phyloP scores from a whole-genome alignment of 2,797 vertebrate genomes.

The Tenualosa ilisha region DNA sequence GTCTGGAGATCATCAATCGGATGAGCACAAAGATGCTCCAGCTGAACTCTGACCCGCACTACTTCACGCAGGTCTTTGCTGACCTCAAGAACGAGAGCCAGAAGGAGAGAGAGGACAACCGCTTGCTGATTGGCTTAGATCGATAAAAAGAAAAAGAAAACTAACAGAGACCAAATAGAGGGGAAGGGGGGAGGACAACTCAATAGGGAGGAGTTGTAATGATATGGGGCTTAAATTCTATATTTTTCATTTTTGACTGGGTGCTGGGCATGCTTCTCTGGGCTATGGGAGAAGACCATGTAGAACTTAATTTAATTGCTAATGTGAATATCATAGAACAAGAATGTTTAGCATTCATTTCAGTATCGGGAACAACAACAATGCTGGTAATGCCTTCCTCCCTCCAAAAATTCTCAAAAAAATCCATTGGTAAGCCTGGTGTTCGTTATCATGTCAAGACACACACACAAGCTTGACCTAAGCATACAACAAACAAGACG shows the following conservation, averaged over 20 bases:
- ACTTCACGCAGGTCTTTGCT: conserved; percentile 95
- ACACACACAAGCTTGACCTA: too few species aligned
- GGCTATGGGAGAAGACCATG: not conserved
- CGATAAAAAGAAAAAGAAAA: conserved; percentile 74
- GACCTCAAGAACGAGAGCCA: conserved; percentile 92
- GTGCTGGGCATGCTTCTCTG: not conserved
- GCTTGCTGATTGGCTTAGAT: conserved; percentile 88
- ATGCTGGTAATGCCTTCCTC: not conserved
- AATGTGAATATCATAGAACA: not conserved
- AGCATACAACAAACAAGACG: not conserved
- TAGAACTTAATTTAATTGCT: not conserved
- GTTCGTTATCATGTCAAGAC: not conserved
- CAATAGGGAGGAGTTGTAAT: not conserved
- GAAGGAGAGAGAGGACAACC: conserved; percentile 87
- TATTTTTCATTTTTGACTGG: not conserved
- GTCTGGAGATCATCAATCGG: conserved; percentile 91
- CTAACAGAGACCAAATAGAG: conserved; percentile 24
- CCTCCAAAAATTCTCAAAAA: not conserved
- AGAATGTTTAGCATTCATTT: conserved; percentile 1
- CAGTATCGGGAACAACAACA: not conserved
- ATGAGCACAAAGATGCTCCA: conserved; percentile 97
- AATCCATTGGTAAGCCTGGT: not conserved
- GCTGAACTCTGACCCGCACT: conserved; percentile 95
- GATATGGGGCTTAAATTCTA: not conserved
- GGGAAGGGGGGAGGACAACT: not conserved